phyloP scores from a whole-genome alignment of 2,888 invertebrate species.

The Flabesymbios commensalis region DNA sequence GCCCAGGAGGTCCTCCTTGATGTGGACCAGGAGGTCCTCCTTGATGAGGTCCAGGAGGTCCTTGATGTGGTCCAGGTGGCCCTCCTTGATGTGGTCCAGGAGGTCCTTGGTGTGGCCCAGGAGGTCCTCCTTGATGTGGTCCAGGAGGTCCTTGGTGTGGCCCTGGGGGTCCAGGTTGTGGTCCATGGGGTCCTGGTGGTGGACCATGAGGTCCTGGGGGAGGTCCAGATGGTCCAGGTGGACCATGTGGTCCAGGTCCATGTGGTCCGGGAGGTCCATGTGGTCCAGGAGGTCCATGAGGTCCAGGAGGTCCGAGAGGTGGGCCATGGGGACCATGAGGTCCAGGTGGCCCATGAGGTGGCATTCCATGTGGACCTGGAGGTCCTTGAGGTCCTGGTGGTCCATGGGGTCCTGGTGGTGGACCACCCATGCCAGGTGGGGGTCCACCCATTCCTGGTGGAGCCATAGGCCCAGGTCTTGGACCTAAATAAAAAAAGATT shows the following conservation, averaged over 20 bases:
- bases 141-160: slow-evolving; percentile 17
- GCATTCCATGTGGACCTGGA: not conserved
- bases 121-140: slow-evolving; percentile 53
- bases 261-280: slow-evolving; percentile 14
- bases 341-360: slow-evolving; percentile 10
- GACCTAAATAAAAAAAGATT: too few species aligned
- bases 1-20: slow-evolving; percentile 64
- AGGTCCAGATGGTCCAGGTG: slow-evolving; percentile 60
- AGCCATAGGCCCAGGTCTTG: not conserved
- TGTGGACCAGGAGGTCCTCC: slow-evolving; percentile 1
- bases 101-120: slow-evolving; percentile 15
- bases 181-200: slow-evolving; percentile 18
- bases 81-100: slow-evolving; percentile 13
- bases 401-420: slow-evolving; percentile 62
- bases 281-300: slow-evolving; percentile 20
- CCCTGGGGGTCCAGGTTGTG: slow-evolving; percentile 19
- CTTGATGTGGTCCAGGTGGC: slow-evolving; percentile 19
- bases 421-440: slow-evolving; percentile 14
- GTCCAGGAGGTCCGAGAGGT: slow-evolving; percentile 5
- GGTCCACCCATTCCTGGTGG: slow-evolving; percentile 12
- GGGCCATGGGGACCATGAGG: not conserved
- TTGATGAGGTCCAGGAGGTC: slow-evolving; percentile 54
- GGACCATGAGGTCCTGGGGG: slow-evolving; percentile 60
- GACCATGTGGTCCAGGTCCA: slow-evolving; percentile 6
- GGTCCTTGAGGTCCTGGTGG: not conserved